Evolutionary conservation across 2,888 invertebrate species (phyloP).

Genomic region (Calephelis perditalis): DNA sequence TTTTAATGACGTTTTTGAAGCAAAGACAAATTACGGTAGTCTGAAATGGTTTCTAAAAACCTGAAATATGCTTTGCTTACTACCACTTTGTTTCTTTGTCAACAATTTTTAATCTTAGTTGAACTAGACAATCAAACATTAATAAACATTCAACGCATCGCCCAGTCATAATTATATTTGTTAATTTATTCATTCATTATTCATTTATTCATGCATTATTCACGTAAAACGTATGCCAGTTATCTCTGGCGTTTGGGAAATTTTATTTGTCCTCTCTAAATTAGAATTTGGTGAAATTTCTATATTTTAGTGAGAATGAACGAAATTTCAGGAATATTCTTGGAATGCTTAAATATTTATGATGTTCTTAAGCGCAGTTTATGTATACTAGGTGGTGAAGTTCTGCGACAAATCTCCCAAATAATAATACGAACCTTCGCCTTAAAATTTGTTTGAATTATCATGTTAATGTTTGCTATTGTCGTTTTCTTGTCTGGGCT

Average conservation of each 20-base stretch:
- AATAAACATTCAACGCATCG: not conserved
- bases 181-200: slow-evolving; percentile 6
- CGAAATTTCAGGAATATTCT: not conserved
- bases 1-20: no score
- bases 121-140: no score
- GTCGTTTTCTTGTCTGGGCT: no score
- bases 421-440: no score
- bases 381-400: not conserved
- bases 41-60: no score
- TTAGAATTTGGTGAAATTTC: not conserved
- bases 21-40: no score
- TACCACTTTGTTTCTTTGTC: no score
- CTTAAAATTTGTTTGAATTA: no score
- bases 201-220: slow-evolving; percentile 1
- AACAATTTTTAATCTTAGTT: no score
- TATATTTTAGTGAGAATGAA: not conserved
- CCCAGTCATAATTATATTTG: not conserved
- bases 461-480: no score
- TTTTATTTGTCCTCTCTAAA: slow-evolving; percentile 3
- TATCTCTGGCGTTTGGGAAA: not conserved
- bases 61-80: no score
- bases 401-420: no score
- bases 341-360: not conserved
- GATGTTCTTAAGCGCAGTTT: not conserved
- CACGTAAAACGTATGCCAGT: slow-evolving; percentile 7